Conservation (phyloP, 2,797 vertebrate genomes). For the Macroramphosus scolopax region DNA sequence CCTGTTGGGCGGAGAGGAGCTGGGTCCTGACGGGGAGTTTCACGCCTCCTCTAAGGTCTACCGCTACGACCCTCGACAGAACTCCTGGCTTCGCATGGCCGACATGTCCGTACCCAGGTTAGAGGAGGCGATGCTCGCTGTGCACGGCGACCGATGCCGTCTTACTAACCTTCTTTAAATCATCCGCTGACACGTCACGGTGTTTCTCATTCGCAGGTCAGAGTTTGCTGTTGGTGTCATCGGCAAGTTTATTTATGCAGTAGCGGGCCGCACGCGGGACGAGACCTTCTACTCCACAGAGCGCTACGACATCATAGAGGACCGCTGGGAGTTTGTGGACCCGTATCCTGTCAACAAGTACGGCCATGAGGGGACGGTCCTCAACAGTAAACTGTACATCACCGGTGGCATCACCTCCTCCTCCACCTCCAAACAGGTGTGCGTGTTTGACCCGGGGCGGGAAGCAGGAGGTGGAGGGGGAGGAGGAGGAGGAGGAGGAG, state of each 20-base stretch:
- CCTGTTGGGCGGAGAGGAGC: conserved; percentile 94
- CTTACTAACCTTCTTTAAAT: too few relatives aligned
- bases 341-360: conserved; percentile 99
- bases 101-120: conserved; percentile 96
- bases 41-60: conserved; percentile 99
- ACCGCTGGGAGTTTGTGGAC: conserved; percentile 98
- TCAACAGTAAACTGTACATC: conserved; percentile 93
- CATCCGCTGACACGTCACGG: too few relatives aligned
- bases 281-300: conserved; percentile 99
- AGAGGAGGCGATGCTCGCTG: conserved; percentile 15
- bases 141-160: too few relatives aligned
- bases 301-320: conserved; percentile 94
- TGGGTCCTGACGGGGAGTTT: conserved; percentile 96
- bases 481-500: conserved; percentile 86
- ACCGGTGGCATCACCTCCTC: conserved; percentile 98
- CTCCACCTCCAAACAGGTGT: conserved; percentile 98
- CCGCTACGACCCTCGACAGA: conserved; percentile 95
- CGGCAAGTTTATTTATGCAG: conserved; percentile 94
- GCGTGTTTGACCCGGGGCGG: conserved; percentile 95
- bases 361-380: conserved; percentile 95
- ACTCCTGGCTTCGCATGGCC: conserved; percentile 96
- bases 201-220: conserved; percentile 79
- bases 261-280: conserved; percentile 95
- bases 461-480: conserved; percentile 83
- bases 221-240: conserved; percentile 98